These are phyloP conservation scores for Salvator merianae DNA, from an alignment of 2,113 vertebrate genomes.

Conservation along the genomic window DNA sequence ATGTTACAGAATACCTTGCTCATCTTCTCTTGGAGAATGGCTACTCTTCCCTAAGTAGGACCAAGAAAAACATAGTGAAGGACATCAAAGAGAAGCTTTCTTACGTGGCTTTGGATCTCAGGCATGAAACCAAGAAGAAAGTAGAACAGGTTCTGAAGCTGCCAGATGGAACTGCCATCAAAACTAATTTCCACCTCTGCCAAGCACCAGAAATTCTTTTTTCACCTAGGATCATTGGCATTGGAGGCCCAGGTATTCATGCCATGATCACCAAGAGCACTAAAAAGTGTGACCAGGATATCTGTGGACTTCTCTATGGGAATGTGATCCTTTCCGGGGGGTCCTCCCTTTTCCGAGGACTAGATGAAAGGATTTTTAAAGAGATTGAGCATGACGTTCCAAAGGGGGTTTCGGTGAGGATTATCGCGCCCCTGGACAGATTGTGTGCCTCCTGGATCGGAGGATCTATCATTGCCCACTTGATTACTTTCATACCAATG, in stretches of 20 bases:
- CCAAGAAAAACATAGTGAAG: constrained; percentile 80
- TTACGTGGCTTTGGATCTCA: constrained; percentile 84
- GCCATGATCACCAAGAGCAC: constrained; percentile 72
- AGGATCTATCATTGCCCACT: constrained; percentile 69
- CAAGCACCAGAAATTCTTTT: constrained; percentile 82
- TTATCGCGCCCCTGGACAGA: constrained; percentile 77
- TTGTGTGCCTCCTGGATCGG: neutral
- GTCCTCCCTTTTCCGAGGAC: constrained; percentile 84
- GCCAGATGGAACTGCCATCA: constrained; percentile 74
- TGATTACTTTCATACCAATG: constrained; percentile 86
- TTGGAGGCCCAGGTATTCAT: constrained; percentile 81
- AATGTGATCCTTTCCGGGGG: constrained; percentile 85
- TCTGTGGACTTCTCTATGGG: constrained; percentile 82
- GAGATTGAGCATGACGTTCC: constrained; percentile 83
- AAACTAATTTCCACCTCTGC: constrained; percentile 73
- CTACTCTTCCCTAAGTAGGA: constrained; percentile 81
- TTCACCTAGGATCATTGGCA: constrained; percentile 80
- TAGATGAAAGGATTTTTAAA: constrained; percentile 85
- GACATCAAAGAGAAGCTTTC: constrained; percentile 62
- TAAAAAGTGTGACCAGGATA: constrained; percentile 78
- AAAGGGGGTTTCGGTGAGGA: constrained; percentile 84
- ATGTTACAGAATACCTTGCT: constrained; percentile 87
- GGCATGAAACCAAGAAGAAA: constrained; percentile 76
- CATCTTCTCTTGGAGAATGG: constrained; percentile 84
- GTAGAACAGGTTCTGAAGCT: constrained; percentile 79